Conservation (phyloP, 1,140 invertebrate genomes). For the Gonatopus flavifemur region DNA sequence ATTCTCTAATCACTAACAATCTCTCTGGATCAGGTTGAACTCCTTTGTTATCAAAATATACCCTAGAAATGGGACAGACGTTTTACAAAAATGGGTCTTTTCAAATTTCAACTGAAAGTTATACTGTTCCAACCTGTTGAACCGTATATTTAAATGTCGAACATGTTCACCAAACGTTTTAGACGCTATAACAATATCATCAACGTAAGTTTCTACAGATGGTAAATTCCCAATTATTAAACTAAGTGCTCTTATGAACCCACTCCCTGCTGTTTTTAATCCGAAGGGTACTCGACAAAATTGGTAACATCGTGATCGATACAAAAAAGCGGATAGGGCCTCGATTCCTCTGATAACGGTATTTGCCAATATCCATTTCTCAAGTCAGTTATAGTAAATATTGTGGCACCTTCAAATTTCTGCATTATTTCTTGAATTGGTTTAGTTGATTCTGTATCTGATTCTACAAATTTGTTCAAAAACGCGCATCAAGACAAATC, state of each 20-base stretch:
- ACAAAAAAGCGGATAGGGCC: conserved; percentile 37
- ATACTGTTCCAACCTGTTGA: conserved; percentile 26
- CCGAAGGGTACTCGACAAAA: conserved; percentile 41
- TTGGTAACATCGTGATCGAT: conserved; percentile 32
- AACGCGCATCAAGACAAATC: conserved; percentile 39
- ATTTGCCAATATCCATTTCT: conserved; percentile 47
- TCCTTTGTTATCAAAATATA: conserved; percentile 18
- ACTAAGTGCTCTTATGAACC: no score
- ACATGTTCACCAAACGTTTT: conserved; percentile 24
- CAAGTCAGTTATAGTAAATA: conserved; percentile 36
- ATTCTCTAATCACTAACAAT: conserved; percentile 30
- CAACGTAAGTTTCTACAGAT: conserved; percentile 21
- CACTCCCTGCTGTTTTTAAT: no score
- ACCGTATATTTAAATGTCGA: conserved; percentile 14
- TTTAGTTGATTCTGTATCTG: conserved; percentile 26
- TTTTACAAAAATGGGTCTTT: conserved; percentile 2
- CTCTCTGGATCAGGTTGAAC: conserved; percentile 37
- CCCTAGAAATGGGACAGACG: conserved; percentile 1
- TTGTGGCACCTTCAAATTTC: conserved; percentile 26
- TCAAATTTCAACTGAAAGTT: conserved; percentile 1
- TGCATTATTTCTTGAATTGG: conserved; percentile 30
- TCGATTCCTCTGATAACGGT: conserved; percentile 22
- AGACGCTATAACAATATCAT: conserved; percentile 31
- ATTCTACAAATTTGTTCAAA: conserved; percentile 29
- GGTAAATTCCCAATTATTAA: conserved; percentile 1